phyloP scores from a whole-genome alignment of 2,888 invertebrate species.

The Morpho deidamia region DNA sequence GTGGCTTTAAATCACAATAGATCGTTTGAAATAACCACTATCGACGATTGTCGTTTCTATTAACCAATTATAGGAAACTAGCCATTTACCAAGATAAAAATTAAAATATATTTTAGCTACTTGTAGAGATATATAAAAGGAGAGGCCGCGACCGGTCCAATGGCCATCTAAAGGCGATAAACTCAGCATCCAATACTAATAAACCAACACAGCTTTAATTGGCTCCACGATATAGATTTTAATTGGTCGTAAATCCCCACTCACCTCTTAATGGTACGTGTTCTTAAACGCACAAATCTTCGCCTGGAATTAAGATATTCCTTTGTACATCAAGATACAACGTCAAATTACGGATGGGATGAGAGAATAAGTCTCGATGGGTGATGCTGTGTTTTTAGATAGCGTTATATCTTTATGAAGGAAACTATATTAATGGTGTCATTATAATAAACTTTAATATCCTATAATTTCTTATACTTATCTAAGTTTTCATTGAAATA shows the following conservation, averaged over 20 bases:
- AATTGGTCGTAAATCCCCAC: slow-evolving; percentile 65
- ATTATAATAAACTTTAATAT: slow-evolving; percentile 10
- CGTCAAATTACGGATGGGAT: slow-evolving; percentile 22
- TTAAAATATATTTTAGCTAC: neutral
- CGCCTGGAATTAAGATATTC: slow-evolving; percentile 40
- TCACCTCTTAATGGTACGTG: slow-evolving; percentile 49
- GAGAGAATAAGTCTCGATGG: slow-evolving; percentile 17
- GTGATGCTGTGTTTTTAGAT: slow-evolving; percentile 23
- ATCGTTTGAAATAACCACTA: too few species aligned
- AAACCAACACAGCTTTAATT: slow-evolving; percentile 66
- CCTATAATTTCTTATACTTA: slow-evolving; percentile 3
- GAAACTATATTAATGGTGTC: slow-evolving; percentile 6
- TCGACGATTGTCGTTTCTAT: too few species aligned
- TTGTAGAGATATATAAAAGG: neutral
- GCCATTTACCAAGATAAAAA: too few species aligned
- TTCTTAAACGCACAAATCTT: slow-evolving; percentile 42
- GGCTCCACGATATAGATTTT: slow-evolving; percentile 66
- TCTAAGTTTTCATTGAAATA: neutral
- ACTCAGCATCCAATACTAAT: slow-evolving; percentile 51
- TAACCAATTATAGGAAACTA: too few species aligned
- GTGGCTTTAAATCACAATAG: too few species aligned
- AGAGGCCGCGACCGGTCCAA: slow-evolving; percentile 32
- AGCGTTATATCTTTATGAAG: slow-evolving; percentile 16
- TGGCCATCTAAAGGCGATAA: slow-evolving; percentile 42
- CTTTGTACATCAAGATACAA: slow-evolving; percentile 28